Evolutionary conservation across 2,113 vertebrate genomes (phyloP).

Genomic region (Lanius collurio): DNA sequence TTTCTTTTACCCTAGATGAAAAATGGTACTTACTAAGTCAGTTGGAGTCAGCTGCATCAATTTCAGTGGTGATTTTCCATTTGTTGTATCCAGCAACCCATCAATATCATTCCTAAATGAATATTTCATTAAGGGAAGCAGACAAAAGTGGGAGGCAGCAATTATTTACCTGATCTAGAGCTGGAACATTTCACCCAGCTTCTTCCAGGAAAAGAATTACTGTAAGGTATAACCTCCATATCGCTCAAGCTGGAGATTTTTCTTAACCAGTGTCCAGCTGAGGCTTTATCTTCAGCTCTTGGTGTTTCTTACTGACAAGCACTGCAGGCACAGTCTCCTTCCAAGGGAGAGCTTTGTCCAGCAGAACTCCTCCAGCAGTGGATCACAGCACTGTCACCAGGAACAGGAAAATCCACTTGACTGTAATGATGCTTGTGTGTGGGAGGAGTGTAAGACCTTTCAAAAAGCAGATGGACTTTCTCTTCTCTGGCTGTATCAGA

Average conservation of each 20-base stretch:
- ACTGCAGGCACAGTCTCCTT: neutral
- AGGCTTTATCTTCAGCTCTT: neutral
- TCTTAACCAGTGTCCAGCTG: neutral
- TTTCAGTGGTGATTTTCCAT: conserved; percentile 3
- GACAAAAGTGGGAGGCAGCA: neutral
- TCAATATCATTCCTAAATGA: neutral
- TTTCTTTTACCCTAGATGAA: neutral
- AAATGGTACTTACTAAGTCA: neutral
- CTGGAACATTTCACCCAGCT: neutral
- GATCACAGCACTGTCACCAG: neutral
- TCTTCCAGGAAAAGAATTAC: neutral
- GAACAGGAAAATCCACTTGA: neutral
- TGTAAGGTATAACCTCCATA: neutral
- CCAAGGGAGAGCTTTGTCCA: neutral
- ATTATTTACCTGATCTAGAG: conserved; percentile 6
- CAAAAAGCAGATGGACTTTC: neutral
- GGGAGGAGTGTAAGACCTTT: neutral
- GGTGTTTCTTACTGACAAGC: neutral
- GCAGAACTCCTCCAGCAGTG: neutral
- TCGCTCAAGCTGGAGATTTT: neutral
- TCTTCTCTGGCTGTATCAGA: neutral
- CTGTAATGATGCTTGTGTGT: neutral
- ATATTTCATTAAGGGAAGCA: conserved; percentile 22
- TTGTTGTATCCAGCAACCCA: neutral
- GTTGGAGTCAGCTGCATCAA: neutral